Conservation (phyloP, 2,888 invertebrate species). For the Stenodema calcarata region DNA sequence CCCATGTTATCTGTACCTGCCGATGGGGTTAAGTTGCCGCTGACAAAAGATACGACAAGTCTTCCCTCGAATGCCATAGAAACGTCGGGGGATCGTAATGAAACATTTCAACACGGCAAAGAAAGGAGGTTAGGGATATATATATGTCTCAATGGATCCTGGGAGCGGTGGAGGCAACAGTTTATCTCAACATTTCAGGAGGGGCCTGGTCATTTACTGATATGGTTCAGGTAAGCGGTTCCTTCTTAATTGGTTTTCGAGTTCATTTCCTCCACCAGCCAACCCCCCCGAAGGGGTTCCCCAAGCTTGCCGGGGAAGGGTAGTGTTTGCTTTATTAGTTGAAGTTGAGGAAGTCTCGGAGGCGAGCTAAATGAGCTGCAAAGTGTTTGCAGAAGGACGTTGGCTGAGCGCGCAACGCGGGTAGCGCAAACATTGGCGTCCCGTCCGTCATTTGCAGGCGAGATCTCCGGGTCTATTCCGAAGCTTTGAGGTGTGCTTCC, state of each 20-base stretch:
- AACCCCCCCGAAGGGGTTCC: neutral
- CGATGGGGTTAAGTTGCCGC: neutral
- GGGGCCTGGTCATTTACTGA: conserved; percentile 46
- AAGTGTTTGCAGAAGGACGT: conserved; percentile 29
- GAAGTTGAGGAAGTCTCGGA: conserved; percentile 31
- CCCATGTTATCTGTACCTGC: neutral
- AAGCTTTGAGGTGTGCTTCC: neutral
- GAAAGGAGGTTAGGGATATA: neutral
- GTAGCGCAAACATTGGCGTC: conserved; percentile 17
- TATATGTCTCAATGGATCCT: conserved; percentile 27
- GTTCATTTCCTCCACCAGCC: conserved; percentile 32
- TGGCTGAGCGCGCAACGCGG: neutral
- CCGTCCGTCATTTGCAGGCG: conserved; percentile 23
- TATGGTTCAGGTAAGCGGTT: conserved; percentile 35
- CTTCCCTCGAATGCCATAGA: neutral
- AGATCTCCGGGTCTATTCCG: neutral
- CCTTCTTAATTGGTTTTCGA: conserved; percentile 49
- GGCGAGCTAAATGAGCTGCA: conserved; percentile 43
- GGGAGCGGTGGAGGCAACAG: conserved; percentile 22
- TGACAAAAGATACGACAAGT: neutral
- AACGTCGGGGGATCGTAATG: neutral
- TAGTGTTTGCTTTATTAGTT: conserved; percentile 43
- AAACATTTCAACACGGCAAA: conserved; percentile 5
- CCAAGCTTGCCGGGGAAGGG: neutral
- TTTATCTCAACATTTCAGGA: conserved; percentile 47